These are phyloP conservation scores for Acrocyrtus sp. DNA, from an alignment of 2,888 invertebrate genomes.

Conservation along the genomic window DNA sequence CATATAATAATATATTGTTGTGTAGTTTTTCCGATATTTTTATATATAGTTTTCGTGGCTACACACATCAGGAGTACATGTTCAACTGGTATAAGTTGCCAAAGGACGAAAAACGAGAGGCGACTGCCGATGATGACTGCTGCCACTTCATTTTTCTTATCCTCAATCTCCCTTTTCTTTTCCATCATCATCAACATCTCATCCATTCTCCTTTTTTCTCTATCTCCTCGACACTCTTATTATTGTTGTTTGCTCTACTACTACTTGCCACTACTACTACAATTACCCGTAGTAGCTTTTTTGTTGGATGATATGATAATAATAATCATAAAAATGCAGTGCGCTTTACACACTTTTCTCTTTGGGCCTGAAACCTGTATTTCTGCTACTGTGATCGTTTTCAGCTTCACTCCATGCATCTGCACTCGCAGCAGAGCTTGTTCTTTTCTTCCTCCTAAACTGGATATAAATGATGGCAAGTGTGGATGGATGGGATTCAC, in stretches of 20 bases:
- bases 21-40: too few relatives aligned
- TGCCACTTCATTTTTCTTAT: constrained; percentile 53
- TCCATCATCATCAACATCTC: too few relatives aligned
- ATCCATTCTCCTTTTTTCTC: constrained; percentile 41
- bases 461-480: constrained; percentile 12
- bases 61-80: too few relatives aligned
- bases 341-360: constrained; percentile 20
- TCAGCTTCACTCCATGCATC: too few relatives aligned
- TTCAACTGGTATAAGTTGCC: too few relatives aligned
- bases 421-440: constrained; percentile 2
- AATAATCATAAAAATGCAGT: constrained; percentile 32
- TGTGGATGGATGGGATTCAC: constrained; percentile 7
- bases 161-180: constrained; percentile 31
- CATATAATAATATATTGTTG: constrained; percentile 21
- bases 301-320: constrained; percentile 13
- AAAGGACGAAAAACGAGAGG: constrained; percentile 48
- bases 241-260: constrained; percentile 44
- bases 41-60: too few relatives aligned
- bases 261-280: too few relatives aligned
- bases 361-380: constrained; percentile 38
- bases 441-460: constrained; percentile 10
- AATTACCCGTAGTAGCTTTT: too few relatives aligned
- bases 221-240: constrained; percentile 43
- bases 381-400: constrained; percentile 39
- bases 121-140: constrained; percentile 48